Conservation (phyloP, 2,888 invertebrate genomes). For the Trissolcus japonicus region DNA sequence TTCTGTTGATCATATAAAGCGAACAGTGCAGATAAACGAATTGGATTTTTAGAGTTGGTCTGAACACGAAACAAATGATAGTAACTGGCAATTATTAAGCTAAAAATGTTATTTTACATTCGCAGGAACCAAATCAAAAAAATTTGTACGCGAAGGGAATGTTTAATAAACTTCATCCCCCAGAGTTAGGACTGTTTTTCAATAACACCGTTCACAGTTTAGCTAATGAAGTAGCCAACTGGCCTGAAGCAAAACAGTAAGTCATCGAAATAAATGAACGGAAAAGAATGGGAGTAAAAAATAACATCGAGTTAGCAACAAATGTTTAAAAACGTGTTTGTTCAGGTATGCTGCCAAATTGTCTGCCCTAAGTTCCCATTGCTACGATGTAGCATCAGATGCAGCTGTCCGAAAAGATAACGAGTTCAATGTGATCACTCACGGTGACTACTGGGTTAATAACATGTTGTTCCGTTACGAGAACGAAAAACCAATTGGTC, state of each 20-base stretch:
- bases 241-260: conserved; percentile 3
- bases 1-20: no score
- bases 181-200: neutral
- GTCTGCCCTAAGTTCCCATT: no score
- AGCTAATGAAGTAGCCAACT: neutral
- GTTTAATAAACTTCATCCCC: neutral
- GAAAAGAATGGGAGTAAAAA: no score
- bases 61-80: no score
- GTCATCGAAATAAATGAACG: neutral
- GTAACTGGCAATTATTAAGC: no score
- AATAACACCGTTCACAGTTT: neutral
- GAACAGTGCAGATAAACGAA: no score
- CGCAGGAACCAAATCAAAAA: neutral
- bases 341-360: no score
- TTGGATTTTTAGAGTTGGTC: no score
- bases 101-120: neutral
- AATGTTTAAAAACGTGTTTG: no score
- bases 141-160: neutral
- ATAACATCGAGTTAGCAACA: no score
- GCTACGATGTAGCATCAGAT: no score
- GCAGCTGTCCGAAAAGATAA: neutral
- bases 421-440: conserved; percentile 69
- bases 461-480: conserved; percentile 68
- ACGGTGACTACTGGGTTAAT: conserved; percentile 70
- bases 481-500: conserved; percentile 57